Conservation (phyloP, 2,797 vertebrate species). For the Presbytis comata region DNA sequence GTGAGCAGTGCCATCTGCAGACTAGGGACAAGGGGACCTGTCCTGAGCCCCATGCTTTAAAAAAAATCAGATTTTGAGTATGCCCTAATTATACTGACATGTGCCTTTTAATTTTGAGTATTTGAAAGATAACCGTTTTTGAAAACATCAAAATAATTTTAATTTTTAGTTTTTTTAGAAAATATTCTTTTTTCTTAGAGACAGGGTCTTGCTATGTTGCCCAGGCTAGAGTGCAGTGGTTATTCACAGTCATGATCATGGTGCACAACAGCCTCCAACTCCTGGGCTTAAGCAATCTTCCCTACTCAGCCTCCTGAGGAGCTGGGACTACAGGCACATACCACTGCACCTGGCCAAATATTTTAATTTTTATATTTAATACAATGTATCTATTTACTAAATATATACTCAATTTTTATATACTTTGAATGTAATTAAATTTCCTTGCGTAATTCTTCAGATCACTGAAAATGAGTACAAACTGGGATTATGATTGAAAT, state of each 20-base stretch:
- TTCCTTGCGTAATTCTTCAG: not conserved
- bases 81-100: not conserved
- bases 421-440: not conserved
- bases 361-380: conserved; percentile 5
- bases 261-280: not conserved
- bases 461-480: not conserved
- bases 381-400: not conserved
- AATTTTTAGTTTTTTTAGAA: not conserved
- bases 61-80: not conserved
- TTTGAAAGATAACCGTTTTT: not conserved
- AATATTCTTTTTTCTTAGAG: not conserved
- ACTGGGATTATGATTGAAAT: not conserved
- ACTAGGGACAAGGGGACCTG: not conserved
- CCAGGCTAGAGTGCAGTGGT: not conserved
- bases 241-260: not conserved
- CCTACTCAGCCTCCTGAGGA: not conserved
- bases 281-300: not conserved
- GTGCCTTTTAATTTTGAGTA: not conserved
- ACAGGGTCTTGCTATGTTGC: not conserved
- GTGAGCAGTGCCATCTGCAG: not conserved
- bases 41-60: not conserved
- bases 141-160: not conserved
- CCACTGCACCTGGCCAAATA: not conserved
- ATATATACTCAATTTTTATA: not conserved
- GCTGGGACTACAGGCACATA: not conserved